Percentiles rank a stretch among this genome's conserved stretches.
Evolutionary conservation across 2,888 invertebrate species (phyloP).

Genomic region (Incurvaria masculella): DNA sequence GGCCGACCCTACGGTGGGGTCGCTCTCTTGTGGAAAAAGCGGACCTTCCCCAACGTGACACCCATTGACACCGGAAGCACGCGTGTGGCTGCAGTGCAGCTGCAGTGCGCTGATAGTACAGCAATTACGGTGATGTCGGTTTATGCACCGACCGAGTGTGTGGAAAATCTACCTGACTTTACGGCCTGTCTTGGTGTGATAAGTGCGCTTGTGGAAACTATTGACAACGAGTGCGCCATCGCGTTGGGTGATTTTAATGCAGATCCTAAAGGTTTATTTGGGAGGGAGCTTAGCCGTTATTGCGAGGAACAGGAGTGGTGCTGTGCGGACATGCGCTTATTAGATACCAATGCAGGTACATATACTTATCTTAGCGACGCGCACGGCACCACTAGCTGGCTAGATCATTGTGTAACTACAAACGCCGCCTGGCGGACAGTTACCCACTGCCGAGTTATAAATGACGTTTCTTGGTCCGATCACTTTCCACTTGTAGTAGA

Average conservation of each 20-base stretch:
- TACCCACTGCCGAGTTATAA: not conserved
- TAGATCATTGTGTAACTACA: not conserved
- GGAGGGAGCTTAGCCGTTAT: not conserved
- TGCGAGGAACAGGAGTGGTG: conserved; percentile 1
- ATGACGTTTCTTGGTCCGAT: not conserved
- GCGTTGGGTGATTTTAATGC: conserved; percentile 1
- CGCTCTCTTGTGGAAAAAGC: too few species aligned
- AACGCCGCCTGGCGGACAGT: not conserved
- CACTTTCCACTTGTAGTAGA: not conserved
- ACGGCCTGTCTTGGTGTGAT: not conserved
- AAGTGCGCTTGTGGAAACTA: not conserved
- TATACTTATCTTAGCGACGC: too few species aligned
- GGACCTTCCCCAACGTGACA: too few species aligned
- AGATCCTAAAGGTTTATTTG: not conserved
- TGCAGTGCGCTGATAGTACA: too few species aligned
- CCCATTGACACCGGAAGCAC: too few species aligned
- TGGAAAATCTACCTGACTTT: not conserved
- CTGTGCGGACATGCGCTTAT: not conserved
- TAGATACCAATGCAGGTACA: not conserved
- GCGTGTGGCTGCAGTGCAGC: too few species aligned
- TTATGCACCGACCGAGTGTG: too few species aligned
- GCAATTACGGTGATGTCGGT: too few species aligned
- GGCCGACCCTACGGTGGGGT: too few species aligned
- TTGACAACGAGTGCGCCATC: not conserved
- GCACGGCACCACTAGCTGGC: too few species aligned